These are phyloP conservation scores for Cottoperca gobio DNA, from an alignment of 2,797 vertebrate genomes.

Conservation along the genomic window DNA sequence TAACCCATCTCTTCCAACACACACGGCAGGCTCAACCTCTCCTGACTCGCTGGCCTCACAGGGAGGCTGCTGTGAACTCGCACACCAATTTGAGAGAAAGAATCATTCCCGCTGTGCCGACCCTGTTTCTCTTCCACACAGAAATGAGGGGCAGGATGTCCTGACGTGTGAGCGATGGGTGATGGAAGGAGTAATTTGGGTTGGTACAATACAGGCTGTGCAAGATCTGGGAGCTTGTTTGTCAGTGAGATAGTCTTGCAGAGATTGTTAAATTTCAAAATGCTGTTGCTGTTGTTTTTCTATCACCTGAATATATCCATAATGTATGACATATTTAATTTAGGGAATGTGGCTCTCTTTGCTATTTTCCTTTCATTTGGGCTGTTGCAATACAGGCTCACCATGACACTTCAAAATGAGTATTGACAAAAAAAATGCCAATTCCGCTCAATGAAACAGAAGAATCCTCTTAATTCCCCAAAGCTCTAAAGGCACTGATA, in stretches of 20 bases:
- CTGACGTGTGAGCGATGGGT: constrained; percentile 73
- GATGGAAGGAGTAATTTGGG: constrained; percentile 72
- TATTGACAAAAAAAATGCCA: constrained; percentile 41
- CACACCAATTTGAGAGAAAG: constrained; percentile 76
- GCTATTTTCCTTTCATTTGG: background rate
- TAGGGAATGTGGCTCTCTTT: background rate
- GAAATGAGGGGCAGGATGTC: constrained; percentile 71
- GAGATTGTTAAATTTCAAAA: constrained; percentile 34
- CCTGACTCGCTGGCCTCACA: constrained; percentile 66
- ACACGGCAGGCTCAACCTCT: constrained; percentile 63
- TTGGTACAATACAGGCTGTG: constrained; percentile 51
- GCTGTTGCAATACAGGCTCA: background rate
- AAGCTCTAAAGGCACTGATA: constrained; percentile 24
- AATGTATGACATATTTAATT: background rate
- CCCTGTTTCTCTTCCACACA: constrained; percentile 68
- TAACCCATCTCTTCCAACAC: constrained; percentile 65
- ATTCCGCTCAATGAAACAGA: constrained; percentile 29
- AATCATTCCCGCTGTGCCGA: constrained; percentile 63
- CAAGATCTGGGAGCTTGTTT: constrained; percentile 35
- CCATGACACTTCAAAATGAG: constrained; percentile 5
- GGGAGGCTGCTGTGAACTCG: constrained; percentile 69
- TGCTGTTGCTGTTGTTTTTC: background rate
- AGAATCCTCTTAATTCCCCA: constrained; percentile 3
- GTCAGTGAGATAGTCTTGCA: constrained; percentile 5
- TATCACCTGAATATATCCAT: background rate